Percentiles rank a stretch among this genome's conserved stretches.
phyloP scores from a whole-genome alignment of 2,888 invertebrate species.

The Trilocha varians region DNA sequence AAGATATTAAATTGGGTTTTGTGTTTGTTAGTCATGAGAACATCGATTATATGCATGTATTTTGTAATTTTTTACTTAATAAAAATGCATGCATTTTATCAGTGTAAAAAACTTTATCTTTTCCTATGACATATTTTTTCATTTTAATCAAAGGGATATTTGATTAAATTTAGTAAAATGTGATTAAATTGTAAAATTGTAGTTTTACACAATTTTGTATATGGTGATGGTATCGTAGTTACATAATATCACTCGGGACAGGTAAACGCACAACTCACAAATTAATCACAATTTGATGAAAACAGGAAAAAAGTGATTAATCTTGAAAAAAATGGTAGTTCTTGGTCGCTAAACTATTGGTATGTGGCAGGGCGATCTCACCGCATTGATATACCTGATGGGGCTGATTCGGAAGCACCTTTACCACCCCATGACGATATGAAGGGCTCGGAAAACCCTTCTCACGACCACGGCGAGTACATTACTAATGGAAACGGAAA shows the following conservation, averaged over 20 bases:
- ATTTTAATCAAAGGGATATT: too few species aligned
- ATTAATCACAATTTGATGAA: too few species aligned
- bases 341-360: conserved; percentile 68
- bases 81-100: neutral
- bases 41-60: too few species aligned
- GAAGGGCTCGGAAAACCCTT: conserved; percentile 74
- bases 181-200: too few species aligned
- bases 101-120: too few species aligned
- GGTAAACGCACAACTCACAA: too few species aligned
- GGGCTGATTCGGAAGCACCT: conserved; percentile 76
- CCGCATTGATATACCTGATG: conserved; percentile 76
- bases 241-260: neutral
- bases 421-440: conserved; percentile 72
- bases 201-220: too few species aligned
- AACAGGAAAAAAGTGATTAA: too few species aligned
- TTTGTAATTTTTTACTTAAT: neutral
- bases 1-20: too few species aligned
- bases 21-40: too few species aligned
- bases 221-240: neutral
- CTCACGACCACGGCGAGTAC: conserved; percentile 75
- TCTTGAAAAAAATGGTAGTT: conserved; percentile 18
- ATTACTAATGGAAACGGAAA: conserved; percentile 73
- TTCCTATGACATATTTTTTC: too few species aligned
- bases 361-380: conserved; percentile 74
- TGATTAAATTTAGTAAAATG: too few species aligned